phyloP scores from a whole-genome alignment of 2,113 vertebrate species.

The Clarias macrocephalus region DNA sequence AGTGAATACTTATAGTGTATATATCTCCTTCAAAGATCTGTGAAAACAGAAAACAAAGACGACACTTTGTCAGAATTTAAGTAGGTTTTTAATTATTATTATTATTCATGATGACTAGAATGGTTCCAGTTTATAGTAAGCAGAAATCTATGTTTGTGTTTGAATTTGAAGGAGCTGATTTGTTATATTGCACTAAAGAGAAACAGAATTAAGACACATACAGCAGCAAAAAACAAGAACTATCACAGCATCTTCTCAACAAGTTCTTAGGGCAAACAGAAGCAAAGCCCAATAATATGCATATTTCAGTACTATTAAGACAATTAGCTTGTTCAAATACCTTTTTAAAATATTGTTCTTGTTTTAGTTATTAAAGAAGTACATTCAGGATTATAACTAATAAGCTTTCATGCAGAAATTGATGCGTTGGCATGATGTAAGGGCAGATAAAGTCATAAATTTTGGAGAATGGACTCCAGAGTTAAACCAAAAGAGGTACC shows the following conservation, averaged over 20 bases:
- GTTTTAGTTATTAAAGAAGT: constrained; percentile 79
- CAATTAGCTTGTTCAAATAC: constrained; percentile 76
- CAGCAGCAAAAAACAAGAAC: constrained; percentile 69
- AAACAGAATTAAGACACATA: constrained; percentile 74
- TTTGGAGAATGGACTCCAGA: constrained; percentile 48
- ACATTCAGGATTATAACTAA: constrained; percentile 84
- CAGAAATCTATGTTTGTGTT: constrained; percentile 74
- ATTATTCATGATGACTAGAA: constrained; percentile 85
- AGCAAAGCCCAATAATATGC: constrained; percentile 80
- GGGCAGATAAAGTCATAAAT: constrained; percentile 55
- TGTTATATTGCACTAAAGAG: constrained; percentile 78
- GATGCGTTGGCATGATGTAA: constrained; percentile 71
- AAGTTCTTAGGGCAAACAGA: constrained; percentile 78
- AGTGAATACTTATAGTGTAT: no score
- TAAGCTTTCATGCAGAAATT: constrained; percentile 88
- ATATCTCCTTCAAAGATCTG: no score
- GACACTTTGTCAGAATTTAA: constrained; percentile 58
- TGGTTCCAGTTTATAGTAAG: constrained; percentile 83
- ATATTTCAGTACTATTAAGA: constrained; percentile 83
- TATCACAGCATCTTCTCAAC: constrained; percentile 76
- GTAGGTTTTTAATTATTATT: constrained; percentile 58
- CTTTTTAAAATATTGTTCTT: constrained; percentile 74
- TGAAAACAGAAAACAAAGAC: constrained; percentile 8
- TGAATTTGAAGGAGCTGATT: constrained; percentile 70
- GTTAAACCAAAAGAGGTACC: constrained; percentile 54